Evolutionary conservation across 2,797 vertebrate genomes (phyloP).

Genomic region (Amblyopsis hoosieri): DNA sequence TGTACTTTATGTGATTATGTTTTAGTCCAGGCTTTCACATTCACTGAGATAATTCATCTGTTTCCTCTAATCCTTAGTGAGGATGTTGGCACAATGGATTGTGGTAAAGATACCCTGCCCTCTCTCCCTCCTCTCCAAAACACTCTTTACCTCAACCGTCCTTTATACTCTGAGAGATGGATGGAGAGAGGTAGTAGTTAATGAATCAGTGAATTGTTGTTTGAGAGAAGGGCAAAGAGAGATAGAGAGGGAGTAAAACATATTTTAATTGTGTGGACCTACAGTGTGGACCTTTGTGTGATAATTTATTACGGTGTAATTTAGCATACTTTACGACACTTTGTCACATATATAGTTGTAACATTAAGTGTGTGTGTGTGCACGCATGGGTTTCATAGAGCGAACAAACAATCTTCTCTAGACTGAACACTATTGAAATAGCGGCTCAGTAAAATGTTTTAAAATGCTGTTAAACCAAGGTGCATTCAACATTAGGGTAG

Average conservation of each 20-base stretch:
- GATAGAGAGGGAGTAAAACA: background rate
- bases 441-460: conserved; percentile 51
- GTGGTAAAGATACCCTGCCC: conserved; percentile 3
- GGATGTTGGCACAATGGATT: too few relatives aligned
- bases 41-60: too few relatives aligned
- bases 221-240: background rate
- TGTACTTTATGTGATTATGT: too few relatives aligned
- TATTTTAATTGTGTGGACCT: too few relatives aligned
- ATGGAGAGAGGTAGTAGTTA: conserved; percentile 58
- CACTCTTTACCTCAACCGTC: conserved; percentile 9
- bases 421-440: conserved; percentile 60
- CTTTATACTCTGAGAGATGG: conserved; percentile 62
- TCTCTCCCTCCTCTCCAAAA: background rate
- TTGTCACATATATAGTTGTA: too few relatives aligned
- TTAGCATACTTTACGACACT: too few relatives aligned
- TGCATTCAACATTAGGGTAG: conserved; percentile 35
- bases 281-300: background rate
- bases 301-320: background rate
- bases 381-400: conserved; percentile 36
- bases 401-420: conserved; percentile 61
- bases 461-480: conserved; percentile 50
- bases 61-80: too few relatives aligned
- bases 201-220: conserved; percentile 61
- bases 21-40: too few relatives aligned
- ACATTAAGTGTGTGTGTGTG: conserved; percentile 7